These are phyloP conservation scores for Notolepis coatsorum DNA, from an alignment of 2,797 vertebrate species.

Conservation along the genomic window DNA sequence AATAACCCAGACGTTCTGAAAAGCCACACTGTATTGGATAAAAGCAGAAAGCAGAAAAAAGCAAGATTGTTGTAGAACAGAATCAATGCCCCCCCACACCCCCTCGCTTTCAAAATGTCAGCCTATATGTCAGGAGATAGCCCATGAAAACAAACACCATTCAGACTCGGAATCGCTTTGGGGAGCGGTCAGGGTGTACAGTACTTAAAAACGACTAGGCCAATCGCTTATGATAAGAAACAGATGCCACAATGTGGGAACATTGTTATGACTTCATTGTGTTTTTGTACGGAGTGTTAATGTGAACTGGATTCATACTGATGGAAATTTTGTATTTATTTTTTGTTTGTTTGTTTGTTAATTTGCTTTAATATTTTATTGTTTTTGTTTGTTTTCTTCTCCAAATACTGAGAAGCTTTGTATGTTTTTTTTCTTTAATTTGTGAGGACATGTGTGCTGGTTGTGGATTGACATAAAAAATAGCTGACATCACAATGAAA, in stretches of 20 bases:
- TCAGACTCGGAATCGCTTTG: slow-evolving; percentile 2
- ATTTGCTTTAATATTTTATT: slow-evolving; percentile 32
- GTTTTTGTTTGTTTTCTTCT: slow-evolving; percentile 8
- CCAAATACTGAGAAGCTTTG: slow-evolving; percentile 17
- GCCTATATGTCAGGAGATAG: not conserved
- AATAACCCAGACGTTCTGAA: not conserved
- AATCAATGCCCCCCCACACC: not conserved
- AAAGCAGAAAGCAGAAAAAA: not conserved
- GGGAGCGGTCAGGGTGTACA: not conserved
- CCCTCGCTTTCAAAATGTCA: not conserved
- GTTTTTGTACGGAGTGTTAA: slow-evolving; percentile 18
- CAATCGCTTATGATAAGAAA: not conserved
- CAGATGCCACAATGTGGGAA: not conserved
- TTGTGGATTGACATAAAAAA: slow-evolving; percentile 41
- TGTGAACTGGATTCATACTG: slow-evolving; percentile 36
- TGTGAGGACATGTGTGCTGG: not conserved
- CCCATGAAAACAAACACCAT: not conserved
- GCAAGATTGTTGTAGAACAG: not conserved
- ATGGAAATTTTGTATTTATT: slow-evolving; percentile 38
- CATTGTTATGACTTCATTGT: slow-evolving; percentile 5
- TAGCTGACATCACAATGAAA: not conserved
- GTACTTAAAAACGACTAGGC: not conserved
- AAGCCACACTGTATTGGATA: not conserved
- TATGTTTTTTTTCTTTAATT: slow-evolving; percentile 25
- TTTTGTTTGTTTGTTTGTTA: too few relatives aligned